Base-by-base conservation (phyloP, 1,140 invertebrate genomes). In the Euschistus heros region DNA sequence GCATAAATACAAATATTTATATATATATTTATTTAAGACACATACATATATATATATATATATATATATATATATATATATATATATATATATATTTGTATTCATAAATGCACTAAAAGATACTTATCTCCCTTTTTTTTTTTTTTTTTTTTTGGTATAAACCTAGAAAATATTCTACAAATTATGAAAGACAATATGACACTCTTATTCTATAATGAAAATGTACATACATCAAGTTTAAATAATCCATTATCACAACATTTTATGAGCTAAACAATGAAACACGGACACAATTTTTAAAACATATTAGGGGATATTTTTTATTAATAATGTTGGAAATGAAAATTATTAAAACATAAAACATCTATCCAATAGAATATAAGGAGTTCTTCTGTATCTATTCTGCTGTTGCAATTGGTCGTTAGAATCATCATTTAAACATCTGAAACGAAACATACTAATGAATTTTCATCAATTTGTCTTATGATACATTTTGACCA, bases 151-250 rank as follows among this genome's bases (percentile, higher is more conserved):
- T 50, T 50, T 50, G n/a, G n/a, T 18, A 50, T 22, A 50, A 50
- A 50, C 47, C n/a, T 50, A 50, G 47, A 50, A 50, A 50, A 50
- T 50, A 50, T 50, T 18, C 47, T 50, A 50, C 47, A 50, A 50
- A 50, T 50, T 50, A 50, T 50, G 47, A 50, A 50, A 50, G 47
- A 50, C 47, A 22, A 50, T 22, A 50, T 20, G 47, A 50, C 13
- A 37, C 33, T 10, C 47, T 50, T 50, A 50, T 18, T 20, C 47
- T 50, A 50, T 50, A 50, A 50, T 50, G 47, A 50, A 50, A 50
- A 22, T 50, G n/a, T 18, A 20, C n/a, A n/a, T 50, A 50, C 47
- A 50, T 50, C 2, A 20, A 22, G 5, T 50, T 50, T 50, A 50
- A 20, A 20, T 50, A 50, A 50, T 50, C 17, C n/a, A 50, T 50